Evolutionary conservation across 2,888 invertebrate genomes (phyloP).

Genomic region (Xestia c-nigrum): DNA sequence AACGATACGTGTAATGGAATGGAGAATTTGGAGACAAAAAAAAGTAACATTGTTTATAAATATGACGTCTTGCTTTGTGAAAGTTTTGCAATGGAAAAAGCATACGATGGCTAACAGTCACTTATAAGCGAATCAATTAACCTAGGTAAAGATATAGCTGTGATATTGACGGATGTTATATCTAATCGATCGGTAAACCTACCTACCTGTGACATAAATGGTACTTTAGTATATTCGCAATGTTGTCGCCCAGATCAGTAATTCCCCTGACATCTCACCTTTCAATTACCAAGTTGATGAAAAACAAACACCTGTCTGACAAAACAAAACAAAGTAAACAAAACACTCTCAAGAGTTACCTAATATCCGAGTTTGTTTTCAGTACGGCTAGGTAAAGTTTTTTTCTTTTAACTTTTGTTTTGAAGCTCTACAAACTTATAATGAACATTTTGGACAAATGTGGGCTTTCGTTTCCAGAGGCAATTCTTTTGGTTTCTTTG

Average conservation of each 20-base stretch:
- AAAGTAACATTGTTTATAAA: neutral
- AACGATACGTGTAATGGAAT: neutral
- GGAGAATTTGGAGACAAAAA: neutral
- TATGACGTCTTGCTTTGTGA: neutral
- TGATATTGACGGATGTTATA: neutral
- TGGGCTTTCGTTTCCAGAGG: constrained; percentile 1
- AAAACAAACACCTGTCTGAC: constrained; percentile 23
- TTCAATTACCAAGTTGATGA: constrained; percentile 30
- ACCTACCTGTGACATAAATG: neutral
- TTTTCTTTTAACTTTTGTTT: constrained; percentile 20
- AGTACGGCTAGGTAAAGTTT: constrained; percentile 20
- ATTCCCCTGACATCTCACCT: neutral
- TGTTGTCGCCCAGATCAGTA: neutral
- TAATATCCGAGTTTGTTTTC: constrained; percentile 27
- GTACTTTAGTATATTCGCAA: neutral
- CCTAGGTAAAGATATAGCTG: neutral
- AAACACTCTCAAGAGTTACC: constrained; percentile 18
- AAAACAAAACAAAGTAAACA: constrained; percentile 14
- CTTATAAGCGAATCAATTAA: neutral
- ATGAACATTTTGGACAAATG: constrained; percentile 27
- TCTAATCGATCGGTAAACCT: neutral
- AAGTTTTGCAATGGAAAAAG: neutral
- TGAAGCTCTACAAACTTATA: constrained; percentile 24
- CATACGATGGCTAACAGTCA: neutral
- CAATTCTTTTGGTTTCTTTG: neutral